A percentile compares a stretch with the other conserved stretches of the same genome.
These are phyloP conservation scores for Eriocheir sinensis DNA, from an alignment of 1,140 invertebrate species.

Conservation along the genomic window DNA sequence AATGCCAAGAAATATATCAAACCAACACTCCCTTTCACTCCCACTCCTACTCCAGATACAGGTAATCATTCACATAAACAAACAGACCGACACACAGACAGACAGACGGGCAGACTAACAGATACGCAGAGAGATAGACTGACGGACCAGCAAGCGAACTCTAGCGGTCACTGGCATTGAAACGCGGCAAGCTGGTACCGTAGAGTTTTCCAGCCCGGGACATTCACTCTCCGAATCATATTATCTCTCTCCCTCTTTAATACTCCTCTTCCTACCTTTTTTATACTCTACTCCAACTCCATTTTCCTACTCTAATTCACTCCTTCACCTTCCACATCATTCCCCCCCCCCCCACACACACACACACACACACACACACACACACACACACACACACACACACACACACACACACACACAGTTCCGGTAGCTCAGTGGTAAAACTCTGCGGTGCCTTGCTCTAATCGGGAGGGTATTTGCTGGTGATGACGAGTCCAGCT, in stretches of 20 bases:
- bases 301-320: not conserved
- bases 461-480: too few species aligned
- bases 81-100: constrained; percentile 29
- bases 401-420: too few species aligned
- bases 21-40: too few species aligned
- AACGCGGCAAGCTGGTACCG: too few species aligned
- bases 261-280: not conserved
- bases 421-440: too few species aligned
- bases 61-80: not conserved
- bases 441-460: too few species aligned
- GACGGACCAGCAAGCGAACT: not conserved
- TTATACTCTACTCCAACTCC: not conserved
- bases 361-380: too few species aligned
- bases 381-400: too few species aligned
- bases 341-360: too few species aligned
- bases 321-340: not conserved
- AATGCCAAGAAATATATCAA: too few species aligned
- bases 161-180: too few species aligned
- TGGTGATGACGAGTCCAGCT: too few species aligned
- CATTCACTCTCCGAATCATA: not conserved
- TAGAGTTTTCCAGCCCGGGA: not conserved
- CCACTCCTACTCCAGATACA: not conserved
- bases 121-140: not conserved
- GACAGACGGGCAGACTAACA: not conserved
- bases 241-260: not conserved